These are phyloP conservation scores for Dendrocopos noguchii DNA, from an alignment of 2,113 vertebrate genomes.

Conservation along the genomic window DNA sequence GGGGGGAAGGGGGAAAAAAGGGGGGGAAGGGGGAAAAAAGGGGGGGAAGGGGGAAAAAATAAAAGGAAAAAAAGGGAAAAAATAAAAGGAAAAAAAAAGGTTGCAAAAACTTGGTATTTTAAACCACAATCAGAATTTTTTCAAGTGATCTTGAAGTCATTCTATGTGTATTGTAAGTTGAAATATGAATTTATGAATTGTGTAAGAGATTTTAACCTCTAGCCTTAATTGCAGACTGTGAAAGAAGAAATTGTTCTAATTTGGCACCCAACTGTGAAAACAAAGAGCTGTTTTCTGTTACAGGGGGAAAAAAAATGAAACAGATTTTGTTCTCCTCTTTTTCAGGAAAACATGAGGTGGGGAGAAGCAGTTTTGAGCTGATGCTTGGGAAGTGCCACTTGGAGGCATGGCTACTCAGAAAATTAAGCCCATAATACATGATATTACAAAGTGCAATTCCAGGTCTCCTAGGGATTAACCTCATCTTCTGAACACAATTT, in stretches of 20 bases:
- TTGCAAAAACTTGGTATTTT: too few relatives aligned
- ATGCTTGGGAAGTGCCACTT: conserved; percentile 18
- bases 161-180: not conserved
- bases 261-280: not conserved
- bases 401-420: conserved; percentile 37
- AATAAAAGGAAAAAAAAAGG: too few relatives aligned
- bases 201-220: not conserved
- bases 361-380: not conserved
- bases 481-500: conserved; percentile 47
- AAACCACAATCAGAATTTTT: not conserved
- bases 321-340: not conserved
- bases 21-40: too few relatives aligned
- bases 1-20: too few relatives aligned
- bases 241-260: not conserved
- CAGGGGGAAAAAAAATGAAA: not conserved
- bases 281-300: not conserved
- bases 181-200: not conserved
- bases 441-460: conserved; percentile 15
- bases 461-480: conserved; percentile 49
- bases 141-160: not conserved
- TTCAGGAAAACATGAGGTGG: not conserved
- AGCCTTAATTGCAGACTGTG: not conserved
- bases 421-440: conserved; percentile 46
- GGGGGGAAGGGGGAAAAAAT: too few relatives aligned
- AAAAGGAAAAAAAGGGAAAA: too few relatives aligned